phyloP scores from a whole-genome alignment of 2,113 vertebrate species.

The Pontoporia blainvillei region DNA sequence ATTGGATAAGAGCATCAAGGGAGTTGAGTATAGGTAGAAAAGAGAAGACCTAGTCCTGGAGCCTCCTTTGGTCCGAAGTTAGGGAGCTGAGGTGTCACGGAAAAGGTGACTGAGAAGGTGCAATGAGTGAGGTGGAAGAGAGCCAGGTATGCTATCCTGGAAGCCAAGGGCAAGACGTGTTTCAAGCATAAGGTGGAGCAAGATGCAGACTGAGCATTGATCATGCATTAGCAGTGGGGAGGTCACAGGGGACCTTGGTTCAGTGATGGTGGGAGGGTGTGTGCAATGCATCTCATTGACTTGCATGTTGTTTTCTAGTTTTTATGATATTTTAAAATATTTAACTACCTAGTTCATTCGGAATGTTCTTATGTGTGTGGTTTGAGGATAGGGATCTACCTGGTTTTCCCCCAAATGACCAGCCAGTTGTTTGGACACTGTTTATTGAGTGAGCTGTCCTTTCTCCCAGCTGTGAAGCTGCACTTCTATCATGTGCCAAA shows the following conservation, averaged over 20 bases:
- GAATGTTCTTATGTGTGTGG: not conserved
- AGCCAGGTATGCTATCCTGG: not conserved
- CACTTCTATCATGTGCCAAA: not conserved
- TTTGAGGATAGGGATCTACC: constrained; percentile 4
- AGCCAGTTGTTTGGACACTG: not conserved
- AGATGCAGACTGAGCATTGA: not conserved
- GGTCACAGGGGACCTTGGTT: not conserved
- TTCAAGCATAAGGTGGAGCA: not conserved
- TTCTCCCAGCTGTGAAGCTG: not conserved
- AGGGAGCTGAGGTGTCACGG: not conserved
- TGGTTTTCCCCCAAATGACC: not conserved
- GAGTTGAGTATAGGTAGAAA: not conserved
- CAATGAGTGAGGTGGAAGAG: not conserved
- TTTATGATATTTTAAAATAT: not conserved
- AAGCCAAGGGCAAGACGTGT: not conserved
- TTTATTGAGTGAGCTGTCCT: not conserved
- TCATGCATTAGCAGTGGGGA: not conserved
- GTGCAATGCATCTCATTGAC: not conserved
- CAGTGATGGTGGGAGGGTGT: not conserved
- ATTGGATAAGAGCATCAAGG: not conserved
- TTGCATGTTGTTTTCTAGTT: not conserved
- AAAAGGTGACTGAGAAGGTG: not conserved
- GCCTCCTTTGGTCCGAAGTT: not conserved
- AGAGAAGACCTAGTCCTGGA: not conserved
- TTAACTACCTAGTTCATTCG: not conserved